Evolutionary conservation across 2,797 vertebrate species (phyloP).

Genomic region (Brachymystax lenok): DNA sequence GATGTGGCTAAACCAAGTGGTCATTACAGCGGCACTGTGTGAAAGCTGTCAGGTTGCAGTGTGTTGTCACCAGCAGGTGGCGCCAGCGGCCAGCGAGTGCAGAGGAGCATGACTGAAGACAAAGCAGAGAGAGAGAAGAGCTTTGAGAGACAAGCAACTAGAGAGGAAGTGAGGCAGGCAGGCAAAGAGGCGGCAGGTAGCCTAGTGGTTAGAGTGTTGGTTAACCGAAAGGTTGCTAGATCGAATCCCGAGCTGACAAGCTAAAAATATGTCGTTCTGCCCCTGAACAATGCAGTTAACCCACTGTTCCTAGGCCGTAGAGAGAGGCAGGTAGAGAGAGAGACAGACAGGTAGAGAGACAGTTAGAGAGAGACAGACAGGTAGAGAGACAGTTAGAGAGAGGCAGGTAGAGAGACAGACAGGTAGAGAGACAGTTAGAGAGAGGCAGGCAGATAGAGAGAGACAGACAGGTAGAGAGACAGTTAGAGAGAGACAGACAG

Average conservation of each 20-base stretch:
- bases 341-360: background rate
- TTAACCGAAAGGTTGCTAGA: no score
- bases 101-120: background rate
- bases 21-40: background rate
- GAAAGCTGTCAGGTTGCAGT: background rate
- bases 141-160: no score
- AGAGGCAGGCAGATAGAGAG: slow-evolving; percentile 4
- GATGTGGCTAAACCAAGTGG: background rate
- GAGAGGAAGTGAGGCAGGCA: no score
- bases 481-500: background rate
- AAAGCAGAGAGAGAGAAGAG: background rate
- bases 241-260: no score
- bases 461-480: slow-evolving; percentile 4
- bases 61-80: background rate
- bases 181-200: no score
- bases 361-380: background rate
- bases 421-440: background rate
- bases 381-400: background rate
- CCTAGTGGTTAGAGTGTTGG: no score
- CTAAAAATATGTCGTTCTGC: no score
- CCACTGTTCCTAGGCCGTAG: background rate
- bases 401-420: slow-evolving; percentile 4
- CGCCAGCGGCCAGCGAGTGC: background rate
- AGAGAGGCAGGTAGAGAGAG: slow-evolving; percentile 14
- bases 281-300: no score